A percentile compares a stretch with the other conserved stretches of the same genome.
These are phyloP conservation scores for Tinea pellionella DNA, from an alignment of 2,888 invertebrate genomes.

Conservation along the genomic window DNA sequence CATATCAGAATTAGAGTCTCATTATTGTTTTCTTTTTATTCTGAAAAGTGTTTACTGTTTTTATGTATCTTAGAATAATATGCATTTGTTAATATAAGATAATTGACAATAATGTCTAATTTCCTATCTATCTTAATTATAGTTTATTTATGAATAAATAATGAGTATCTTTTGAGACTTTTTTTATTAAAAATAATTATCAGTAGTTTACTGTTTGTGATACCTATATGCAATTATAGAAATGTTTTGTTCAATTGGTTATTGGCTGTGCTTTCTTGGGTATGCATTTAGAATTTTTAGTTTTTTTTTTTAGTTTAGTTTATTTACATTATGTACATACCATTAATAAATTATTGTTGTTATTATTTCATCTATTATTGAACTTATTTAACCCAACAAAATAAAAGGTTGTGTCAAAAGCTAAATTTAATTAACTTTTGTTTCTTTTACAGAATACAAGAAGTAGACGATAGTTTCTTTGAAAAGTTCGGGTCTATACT, in stretches of 20 bases:
- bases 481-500: constrained; percentile 84
- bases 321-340: background rate
- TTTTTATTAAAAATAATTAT: too few species aligned
- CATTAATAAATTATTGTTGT: background rate
- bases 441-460: constrained; percentile 73
- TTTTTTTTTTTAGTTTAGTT: background rate
- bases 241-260: background rate
- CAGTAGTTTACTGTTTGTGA: background rate
- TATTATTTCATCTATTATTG: background rate
- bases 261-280: background rate
- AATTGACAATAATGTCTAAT: too few species aligned
- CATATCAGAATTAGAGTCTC: too few species aligned
- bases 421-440: background rate
- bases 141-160: background rate
- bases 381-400: too few species aligned
- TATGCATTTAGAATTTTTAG: background rate
- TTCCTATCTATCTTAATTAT: too few species aligned
- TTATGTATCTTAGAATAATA: too few species aligned
- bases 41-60: too few species aligned
- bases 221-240: background rate
- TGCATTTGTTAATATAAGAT: too few species aligned
- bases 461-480: constrained; percentile 86
- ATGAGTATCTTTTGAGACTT: too few species aligned
- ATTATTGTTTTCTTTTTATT: too few species aligned
- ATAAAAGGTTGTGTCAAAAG: too few species aligned